Evolutionary conservation across 2,888 invertebrate species (phyloP), one percentile per base, ranked within the genome.

Genomic region (Reticulitermes lucifugus): DNA sequence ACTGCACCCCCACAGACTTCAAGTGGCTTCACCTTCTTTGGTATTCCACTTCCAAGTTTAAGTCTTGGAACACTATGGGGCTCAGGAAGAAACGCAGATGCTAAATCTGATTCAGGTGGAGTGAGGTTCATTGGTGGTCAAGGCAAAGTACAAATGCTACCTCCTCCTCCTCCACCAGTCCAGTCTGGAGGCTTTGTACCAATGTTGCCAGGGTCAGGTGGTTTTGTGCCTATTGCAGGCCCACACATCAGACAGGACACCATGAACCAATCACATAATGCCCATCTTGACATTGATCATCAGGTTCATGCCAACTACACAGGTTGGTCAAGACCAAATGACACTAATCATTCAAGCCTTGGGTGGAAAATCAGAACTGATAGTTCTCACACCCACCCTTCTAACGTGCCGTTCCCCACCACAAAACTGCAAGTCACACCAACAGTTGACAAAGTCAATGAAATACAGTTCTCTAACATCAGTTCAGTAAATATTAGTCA

Each of bases 11-110:
- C 91, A 60, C 92, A 92, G 59, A 92, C 93, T 0, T 93, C 94
- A 51, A 93, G 94, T 86, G 94, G 95, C 1, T 96, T 96, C 88
- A 96, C 97, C 22, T 96, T 97, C 89, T 97, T 97, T 89, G 97
- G 97, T 0, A 94, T 97, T 89, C 97, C 97, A 0, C 89, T 97
- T 86, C 96, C 96, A 1, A 84, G 86, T 60, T 90, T 97, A 79
- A 95, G 94, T 88, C 93, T 96, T 88, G 94, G 94, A 21, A 91
- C 7, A 82, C 87, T 59, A 90, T 83, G 87, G 89, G 90, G 90
- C 3, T 90, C 91, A 83, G 90, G 89, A 2, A 89, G 90, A 87
- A 92, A 90, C 88, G 89, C 89, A 2, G 90, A 91, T 18, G 88
- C 91, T 46, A 91, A 90, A 86, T 21, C 83, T 10, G 81, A 80